These are phyloP conservation scores for Triplophysa dalaica DNA, from an alignment of 2,113 vertebrate species.

Conservation along the genomic window DNA sequence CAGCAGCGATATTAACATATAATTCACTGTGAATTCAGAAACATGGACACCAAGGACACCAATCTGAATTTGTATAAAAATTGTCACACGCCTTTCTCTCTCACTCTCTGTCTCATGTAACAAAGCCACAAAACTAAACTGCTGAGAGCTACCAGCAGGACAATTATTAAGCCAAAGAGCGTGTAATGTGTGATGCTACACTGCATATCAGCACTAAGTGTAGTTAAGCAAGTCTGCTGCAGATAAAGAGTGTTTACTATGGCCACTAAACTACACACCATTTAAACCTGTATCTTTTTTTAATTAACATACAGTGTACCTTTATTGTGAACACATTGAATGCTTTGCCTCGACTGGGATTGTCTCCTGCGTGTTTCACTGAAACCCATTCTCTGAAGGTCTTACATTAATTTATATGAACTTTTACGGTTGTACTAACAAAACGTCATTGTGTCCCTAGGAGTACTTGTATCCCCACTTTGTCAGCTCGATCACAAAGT, in stretches of 20 bases:
- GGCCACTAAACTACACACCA: not conserved
- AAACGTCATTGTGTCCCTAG: not conserved
- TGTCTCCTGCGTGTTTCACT: not conserved
- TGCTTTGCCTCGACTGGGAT: not conserved
- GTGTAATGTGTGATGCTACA: not conserved
- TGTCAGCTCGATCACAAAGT: not conserved
- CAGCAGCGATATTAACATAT: too few relatives aligned
- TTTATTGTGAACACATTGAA: not conserved
- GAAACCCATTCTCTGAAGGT: not conserved
- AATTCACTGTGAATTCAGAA: too few relatives aligned
- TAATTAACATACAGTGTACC: slow-evolving; percentile 10
- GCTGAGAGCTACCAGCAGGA: not conserved
- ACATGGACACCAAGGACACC: too few relatives aligned
- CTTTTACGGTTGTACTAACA: not conserved
- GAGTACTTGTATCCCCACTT: not conserved
- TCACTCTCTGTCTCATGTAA: not conserved
- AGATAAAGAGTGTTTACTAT: slow-evolving; percentile 20
- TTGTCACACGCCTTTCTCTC: not conserved
- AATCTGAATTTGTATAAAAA: too few relatives aligned
- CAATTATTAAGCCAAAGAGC: slow-evolving; percentile 16
- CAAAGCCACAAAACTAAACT: slow-evolving; percentile 1
- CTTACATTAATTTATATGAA: not conserved
- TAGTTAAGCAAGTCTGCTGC: slow-evolving; percentile 11
- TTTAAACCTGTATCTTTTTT: slow-evolving; percentile 9
- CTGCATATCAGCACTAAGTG: slow-evolving; percentile 21